These are phyloP conservation scores for Cynoglossus semilaevis DNA, from an alignment of 2,113 vertebrate genomes.

Conservation along the genomic window DNA sequence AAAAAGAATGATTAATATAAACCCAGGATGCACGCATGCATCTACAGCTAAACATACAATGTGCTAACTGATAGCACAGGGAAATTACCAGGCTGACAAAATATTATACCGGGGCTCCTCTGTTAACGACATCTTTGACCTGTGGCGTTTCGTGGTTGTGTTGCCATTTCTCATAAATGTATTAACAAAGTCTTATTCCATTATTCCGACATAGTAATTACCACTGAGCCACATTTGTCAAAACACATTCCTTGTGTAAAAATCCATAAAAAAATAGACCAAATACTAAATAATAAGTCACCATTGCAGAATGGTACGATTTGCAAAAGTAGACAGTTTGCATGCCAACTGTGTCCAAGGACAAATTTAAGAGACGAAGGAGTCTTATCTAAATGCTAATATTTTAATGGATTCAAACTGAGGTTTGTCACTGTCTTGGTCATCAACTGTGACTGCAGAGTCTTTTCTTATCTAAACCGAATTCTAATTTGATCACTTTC, in stretches of 20 bases:
- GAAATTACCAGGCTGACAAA: background rate
- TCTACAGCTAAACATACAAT: background rate
- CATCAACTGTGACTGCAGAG: background rate
- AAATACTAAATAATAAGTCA: no score
- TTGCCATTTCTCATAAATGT: no score
- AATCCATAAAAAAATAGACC: no score
- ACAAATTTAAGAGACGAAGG: constrained; percentile 31
- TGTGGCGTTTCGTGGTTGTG: no score
- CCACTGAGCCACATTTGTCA: background rate
- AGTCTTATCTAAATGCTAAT: constrained; percentile 52
- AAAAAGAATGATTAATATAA: constrained; percentile 22
- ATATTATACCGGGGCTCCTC: no score
- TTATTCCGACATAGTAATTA: no score
- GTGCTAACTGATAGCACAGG: background rate
- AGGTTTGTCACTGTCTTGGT: constrained; percentile 1
- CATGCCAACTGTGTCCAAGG: constrained; percentile 2
- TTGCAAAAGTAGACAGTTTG: constrained; percentile 9
- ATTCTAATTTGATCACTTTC: constrained; percentile 14
- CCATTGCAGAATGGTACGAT: constrained; percentile 11
- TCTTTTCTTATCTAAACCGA: constrained; percentile 1
- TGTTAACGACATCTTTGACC: no score
- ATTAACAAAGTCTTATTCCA: no score
- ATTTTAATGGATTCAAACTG: constrained; percentile 23
- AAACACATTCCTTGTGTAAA: constrained; percentile 2
- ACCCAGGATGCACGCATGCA: constrained; percentile 3